A percentile compares a stretch with the other conserved stretches of the same genome.
Evolutionary conservation across 2,797 vertebrate species (phyloP).

Genomic region (Melanotaenia maccullochi): DNA sequence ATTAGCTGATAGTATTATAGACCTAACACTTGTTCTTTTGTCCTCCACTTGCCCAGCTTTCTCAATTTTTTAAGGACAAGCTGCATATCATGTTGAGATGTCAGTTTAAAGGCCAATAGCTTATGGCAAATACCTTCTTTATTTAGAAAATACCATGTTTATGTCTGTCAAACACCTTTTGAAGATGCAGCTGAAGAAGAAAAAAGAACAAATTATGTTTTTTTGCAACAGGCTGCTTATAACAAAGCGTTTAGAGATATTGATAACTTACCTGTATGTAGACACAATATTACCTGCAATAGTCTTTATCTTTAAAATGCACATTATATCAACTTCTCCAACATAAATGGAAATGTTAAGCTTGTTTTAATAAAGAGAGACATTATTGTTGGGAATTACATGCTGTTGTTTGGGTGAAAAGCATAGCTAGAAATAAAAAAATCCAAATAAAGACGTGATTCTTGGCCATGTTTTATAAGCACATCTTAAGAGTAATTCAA

Average conservation of each 20-base stretch:
- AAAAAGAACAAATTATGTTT: background rate
- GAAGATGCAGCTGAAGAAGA: background rate
- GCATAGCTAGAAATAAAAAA: background rate
- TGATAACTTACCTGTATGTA: background rate
- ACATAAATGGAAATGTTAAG: background rate
- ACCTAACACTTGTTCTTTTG: background rate
- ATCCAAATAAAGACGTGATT: background rate
- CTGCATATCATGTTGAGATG: background rate
- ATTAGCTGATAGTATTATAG: background rate
- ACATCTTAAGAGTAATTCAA: constrained; percentile 14
- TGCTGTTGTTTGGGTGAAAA: background rate
- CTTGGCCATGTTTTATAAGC: background rate
- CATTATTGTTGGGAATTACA: background rate
- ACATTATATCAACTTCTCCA: background rate
- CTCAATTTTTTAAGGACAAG: background rate
- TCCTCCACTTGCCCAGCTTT: background rate
- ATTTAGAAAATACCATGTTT: background rate
- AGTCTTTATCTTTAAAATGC: background rate
- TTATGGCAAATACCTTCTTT: background rate
- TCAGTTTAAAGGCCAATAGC: background rate
- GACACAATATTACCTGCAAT: background rate
- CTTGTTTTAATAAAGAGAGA: background rate
- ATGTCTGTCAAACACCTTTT: background rate
- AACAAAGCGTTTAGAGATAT: background rate
- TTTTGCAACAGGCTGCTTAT: background rate